A percentile compares a stretch with the other conserved stretches of the same genome.
phyloP scores from a whole-genome alignment of 1,140 invertebrate species.

The Neelides sp. region DNA sequence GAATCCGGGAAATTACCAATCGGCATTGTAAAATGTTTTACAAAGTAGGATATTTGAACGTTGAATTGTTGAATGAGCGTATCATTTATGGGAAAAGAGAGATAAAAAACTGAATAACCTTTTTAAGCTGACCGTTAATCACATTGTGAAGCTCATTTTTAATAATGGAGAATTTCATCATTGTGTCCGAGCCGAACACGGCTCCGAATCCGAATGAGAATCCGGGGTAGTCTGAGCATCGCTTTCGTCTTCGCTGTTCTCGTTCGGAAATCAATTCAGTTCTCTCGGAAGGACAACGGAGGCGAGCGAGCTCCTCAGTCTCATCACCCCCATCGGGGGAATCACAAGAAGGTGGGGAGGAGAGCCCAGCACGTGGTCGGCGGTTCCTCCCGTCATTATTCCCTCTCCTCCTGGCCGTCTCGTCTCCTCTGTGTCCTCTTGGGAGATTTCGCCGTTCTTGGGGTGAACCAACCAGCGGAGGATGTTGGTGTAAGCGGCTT shows the following conservation, averaged over 20 bases:
- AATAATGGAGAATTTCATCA: conserved; percentile 96
- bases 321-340: too few relatives aligned
- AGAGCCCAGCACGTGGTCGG: not conserved
- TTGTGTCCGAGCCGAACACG: conserved; percentile 88
- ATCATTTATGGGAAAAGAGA: too few relatives aligned
- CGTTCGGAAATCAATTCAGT: conserved; percentile 74
- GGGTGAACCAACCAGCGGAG: not conserved
- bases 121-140: conserved; percentile 85
- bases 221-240: conserved; percentile 82
- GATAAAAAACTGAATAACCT: too few relatives aligned
- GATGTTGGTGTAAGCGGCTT: conserved; percentile 8
- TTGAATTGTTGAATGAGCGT: too few relatives aligned
- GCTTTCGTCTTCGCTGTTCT: conserved; percentile 54
- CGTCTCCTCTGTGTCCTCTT: not conserved
- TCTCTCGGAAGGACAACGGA: conserved; percentile 72
- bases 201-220: conserved; percentile 70
- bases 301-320: conserved; percentile 58
- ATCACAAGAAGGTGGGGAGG: conserved; percentile 4
- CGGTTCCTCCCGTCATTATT: conserved; percentile 3
- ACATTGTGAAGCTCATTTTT: conserved; percentile 95
- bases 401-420: not conserved
- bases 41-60: too few relatives aligned
- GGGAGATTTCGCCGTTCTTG: not conserved
- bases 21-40: too few relatives aligned
- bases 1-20: too few relatives aligned